phyloP scores from a whole-genome alignment of 2,797 vertebrate genomes.

The Cyclura pinguis region DNA sequence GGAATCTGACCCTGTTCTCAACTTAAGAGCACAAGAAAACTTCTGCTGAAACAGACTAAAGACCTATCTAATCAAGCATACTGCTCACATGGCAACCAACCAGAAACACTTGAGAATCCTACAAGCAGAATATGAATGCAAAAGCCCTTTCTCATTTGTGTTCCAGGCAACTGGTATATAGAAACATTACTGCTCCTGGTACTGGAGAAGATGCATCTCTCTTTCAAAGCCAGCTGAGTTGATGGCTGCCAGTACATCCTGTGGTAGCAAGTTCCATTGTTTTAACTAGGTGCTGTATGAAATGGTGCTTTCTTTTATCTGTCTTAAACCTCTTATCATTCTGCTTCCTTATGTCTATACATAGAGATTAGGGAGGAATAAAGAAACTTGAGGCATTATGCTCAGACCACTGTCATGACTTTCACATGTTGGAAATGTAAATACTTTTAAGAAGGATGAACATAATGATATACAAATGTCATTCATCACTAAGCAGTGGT shows the following conservation, averaged over 20 bases:
- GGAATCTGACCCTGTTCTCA: not conserved
- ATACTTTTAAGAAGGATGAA: not conserved
- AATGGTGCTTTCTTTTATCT: not conserved
- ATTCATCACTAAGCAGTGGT: no score
- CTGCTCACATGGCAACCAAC: not conserved
- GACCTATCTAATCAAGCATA: not conserved
- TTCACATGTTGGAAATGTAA: not conserved
- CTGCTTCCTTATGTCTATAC: not conserved
- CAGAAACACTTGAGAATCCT: not conserved
- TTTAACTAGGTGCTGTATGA: not conserved
- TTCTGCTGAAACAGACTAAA: no score
- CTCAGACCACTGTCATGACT: not conserved
- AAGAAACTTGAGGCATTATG: not conserved
- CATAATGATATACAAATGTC: not conserved
- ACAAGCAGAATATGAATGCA: not conserved
- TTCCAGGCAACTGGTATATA: not conserved
- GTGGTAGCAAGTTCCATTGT: not conserved
- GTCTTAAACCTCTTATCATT: not conserved
- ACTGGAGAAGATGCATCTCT: not conserved
- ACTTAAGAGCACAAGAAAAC: no score
- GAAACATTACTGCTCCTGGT: not conserved
- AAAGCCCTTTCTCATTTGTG: not conserved
- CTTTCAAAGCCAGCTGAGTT: not conserved
- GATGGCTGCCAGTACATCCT: not conserved
- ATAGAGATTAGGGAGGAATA: not conserved